Percentiles rank a stretch among this genome's conserved stretches.
Conservation (phyloP, 2,888 invertebrate genomes). For the Adelognathus sp. region DNA sequence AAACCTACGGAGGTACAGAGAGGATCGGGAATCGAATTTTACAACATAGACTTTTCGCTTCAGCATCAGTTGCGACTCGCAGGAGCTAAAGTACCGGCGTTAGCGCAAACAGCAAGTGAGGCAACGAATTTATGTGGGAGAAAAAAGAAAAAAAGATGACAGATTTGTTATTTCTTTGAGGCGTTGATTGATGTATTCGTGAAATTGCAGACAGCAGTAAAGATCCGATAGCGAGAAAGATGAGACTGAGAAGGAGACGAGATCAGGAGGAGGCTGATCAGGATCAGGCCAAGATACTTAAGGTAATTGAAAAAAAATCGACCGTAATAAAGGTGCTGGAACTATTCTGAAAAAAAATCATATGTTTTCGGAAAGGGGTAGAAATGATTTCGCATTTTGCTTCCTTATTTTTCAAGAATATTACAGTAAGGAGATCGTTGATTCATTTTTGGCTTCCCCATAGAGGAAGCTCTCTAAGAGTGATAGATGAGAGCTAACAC, state of each 20-base stretch:
- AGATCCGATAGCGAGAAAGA: conserved; percentile 97
- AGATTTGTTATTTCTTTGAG: not conserved
- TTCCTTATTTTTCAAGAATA: no score
- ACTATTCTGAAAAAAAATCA: not conserved
- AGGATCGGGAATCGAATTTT: conserved; percentile 94
- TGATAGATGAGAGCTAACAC: no score
- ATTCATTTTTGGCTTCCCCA: no score
- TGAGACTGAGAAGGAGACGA: conserved; percentile 92
- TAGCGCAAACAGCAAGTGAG: conserved; percentile 87
- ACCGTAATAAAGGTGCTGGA: no score
- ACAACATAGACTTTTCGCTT: conserved; percentile 99
- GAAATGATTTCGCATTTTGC: no score
- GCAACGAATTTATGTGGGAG: no score
- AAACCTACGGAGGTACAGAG: conserved; percentile 93
- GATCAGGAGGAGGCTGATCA: conserved; percentile 92
- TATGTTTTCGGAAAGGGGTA: no score
- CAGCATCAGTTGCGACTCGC: conserved; percentile 96
- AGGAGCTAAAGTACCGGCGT: conserved; percentile 92
- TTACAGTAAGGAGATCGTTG: no score
- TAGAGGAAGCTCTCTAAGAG: no score
- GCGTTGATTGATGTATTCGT: conserved; percentile 28
- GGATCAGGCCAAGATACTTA: conserved; percentile 93
- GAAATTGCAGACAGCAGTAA: conserved; percentile 84
- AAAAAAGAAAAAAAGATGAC: not conserved
- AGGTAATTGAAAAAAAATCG: no score